A percentile compares a stretch with the other conserved stretches of the same genome.
phyloP scores from a whole-genome alignment of 2,113 vertebrate genomes.

The Xiphias gladius region DNA sequence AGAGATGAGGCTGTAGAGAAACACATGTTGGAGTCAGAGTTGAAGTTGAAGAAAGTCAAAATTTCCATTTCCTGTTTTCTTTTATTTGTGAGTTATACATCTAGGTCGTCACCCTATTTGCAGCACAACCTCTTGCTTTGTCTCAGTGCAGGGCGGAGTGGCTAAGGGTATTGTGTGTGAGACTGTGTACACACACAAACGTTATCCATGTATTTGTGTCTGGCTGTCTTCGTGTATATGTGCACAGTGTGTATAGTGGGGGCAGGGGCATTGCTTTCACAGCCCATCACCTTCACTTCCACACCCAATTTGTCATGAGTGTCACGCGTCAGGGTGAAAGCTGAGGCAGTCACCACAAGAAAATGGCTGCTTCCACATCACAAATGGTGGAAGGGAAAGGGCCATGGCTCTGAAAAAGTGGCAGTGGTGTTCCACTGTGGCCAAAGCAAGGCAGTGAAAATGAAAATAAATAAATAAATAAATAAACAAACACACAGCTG shows the following conservation, averaged over 20 bases:
- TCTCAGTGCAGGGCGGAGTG: slow-evolving; percentile 76
- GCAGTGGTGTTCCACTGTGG: slow-evolving; percentile 30
- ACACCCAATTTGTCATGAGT: slow-evolving; percentile 92
- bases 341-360: slow-evolving; percentile 85
- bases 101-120: slow-evolving; percentile 85
- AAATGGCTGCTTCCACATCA: slow-evolving; percentile 90
- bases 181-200: slow-evolving; percentile 40
- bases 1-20: slow-evolving; percentile 9
- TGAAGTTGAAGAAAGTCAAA: slow-evolving; percentile 79
- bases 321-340: slow-evolving; percentile 88
- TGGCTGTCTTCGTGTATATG: slow-evolving; percentile 55
- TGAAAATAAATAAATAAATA: slow-evolving; percentile 37
- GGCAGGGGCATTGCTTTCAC: slow-evolving; percentile 88
- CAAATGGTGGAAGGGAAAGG: slow-evolving; percentile 65
- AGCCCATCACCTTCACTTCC: slow-evolving; percentile 89
- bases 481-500: slow-evolving; percentile 58
- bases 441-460: slow-evolving; percentile 62
- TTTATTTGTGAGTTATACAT: slow-evolving; percentile 88
- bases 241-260: slow-evolving; percentile 72
- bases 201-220: slow-evolving; percentile 64
- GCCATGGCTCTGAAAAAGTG: slow-evolving; percentile 61
- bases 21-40: slow-evolving; percentile 75
- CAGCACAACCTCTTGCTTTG: slow-evolving; percentile 87
- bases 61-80: slow-evolving; percentile 88
- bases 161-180: slow-evolving; percentile 46